Base-by-base conservation (phyloP, 2,113 vertebrate genomes). In the Hoplias malabaricus region DNA sequence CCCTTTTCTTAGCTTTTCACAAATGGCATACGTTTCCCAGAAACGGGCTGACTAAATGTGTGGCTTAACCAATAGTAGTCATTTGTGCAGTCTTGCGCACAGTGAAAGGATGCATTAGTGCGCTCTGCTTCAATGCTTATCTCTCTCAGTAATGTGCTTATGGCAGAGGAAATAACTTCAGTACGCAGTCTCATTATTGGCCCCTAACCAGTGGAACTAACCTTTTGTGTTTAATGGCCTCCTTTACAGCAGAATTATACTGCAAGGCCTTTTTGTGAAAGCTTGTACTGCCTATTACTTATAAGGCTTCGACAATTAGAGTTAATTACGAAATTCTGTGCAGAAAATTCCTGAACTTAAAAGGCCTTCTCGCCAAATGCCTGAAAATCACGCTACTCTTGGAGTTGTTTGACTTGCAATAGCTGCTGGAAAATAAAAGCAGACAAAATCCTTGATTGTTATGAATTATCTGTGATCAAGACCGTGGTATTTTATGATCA, bases 131-230 rank as follows among this genome's bases (percentile, higher is more conserved):
- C 48, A 46, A 46, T 62, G 71, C 71, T 73, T 61, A 62, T 62
- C 71, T 48, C 33, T 46, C 43, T 73, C 27, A 40, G 70, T 73
- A 73, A 59, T 59, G 54, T 59, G 70, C 57, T 73, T 73, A 73
- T 73, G n/a, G 56, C 71, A 73, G 40, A 14, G 40, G 56, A 23
- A 53, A 53, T 6, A 73, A 33, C 56, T 62, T 73, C 38, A 73
- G 43, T 46, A 31, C 48, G 40, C 56, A 19, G 27, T 48, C 29
- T 36, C 43, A 53, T 73, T 59, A 73, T 73, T 38, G 43, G 70
- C 36, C 72, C 46, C 72, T 74, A 50, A 74, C 33, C 72, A 74
- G 42, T 33, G 8, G 19, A 50, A 42, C 72, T 53, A 19, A 36
- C 29, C 57, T 53, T n/a, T 74, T 63, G 57, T 50, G 29, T 50